phyloP scores from a whole-genome alignment of 2,797 vertebrate species.

The Cottoperca gobio region DNA sequence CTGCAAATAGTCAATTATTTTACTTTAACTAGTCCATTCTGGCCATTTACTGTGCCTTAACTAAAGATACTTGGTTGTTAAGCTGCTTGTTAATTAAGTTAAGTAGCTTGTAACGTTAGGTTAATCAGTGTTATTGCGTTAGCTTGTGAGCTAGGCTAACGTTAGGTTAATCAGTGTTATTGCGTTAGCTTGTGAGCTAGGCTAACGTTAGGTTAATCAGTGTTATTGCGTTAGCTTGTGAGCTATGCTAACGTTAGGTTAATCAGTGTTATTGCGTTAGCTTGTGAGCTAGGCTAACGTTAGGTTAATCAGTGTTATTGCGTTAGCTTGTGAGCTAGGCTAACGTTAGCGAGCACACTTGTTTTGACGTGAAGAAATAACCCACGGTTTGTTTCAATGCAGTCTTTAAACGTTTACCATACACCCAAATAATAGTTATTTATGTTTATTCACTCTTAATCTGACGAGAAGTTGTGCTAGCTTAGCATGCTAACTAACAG shows the following conservation, averaged over 20 bases:
- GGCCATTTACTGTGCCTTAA: accelerated
- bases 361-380: not conserved
- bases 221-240: no score
- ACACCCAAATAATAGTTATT: accelerated
- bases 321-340: slow-evolving; percentile 17
- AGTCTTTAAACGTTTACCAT: accelerated
- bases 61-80: not conserved
- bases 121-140: no score
- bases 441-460: not conserved
- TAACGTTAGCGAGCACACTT: slow-evolving; percentile 3
- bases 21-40: not conserved
- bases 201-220: no score
- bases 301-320: no score
- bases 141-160: no score
- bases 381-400: accelerated
- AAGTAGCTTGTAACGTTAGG: not conserved
- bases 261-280: not conserved
- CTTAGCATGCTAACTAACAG: slow-evolving; percentile 47
- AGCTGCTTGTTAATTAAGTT: not conserved
- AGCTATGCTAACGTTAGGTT: no score
- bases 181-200: slow-evolving; percentile 9
- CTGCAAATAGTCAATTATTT: not conserved
- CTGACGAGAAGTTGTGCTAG: slow-evolving; percentile 26
- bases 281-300: slow-evolving; percentile 28
- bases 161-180: no score